A percentile compares a stretch with the other conserved stretches of the same genome.
phyloP scores from a whole-genome alignment of 2,797 vertebrate genomes.

The Lacerta viridis region DNA sequence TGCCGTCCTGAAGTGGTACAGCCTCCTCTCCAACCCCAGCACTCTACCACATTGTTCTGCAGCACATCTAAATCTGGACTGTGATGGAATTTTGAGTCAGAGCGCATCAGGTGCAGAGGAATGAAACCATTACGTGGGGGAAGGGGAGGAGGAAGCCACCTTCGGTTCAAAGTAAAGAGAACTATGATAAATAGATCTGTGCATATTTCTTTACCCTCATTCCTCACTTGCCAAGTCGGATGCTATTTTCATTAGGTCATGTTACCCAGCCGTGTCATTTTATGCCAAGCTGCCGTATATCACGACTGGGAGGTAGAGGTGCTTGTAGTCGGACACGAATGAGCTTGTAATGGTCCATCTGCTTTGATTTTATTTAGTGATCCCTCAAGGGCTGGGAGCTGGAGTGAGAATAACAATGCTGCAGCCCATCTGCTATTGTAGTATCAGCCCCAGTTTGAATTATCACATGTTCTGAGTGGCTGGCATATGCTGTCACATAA shows the following conservation, averaged over 20 bases:
- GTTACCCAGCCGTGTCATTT: constrained; percentile 77
- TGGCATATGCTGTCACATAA: constrained; percentile 98
- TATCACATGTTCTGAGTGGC: constrained; percentile 93
- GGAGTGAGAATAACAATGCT: constrained; percentile 96
- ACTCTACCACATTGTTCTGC: not conserved
- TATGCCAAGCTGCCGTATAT: constrained; percentile 82
- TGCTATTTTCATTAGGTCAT: constrained; percentile 79
- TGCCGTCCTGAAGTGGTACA: not conserved
- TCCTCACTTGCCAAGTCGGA: constrained; percentile 76
- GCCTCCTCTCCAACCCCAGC: too few relatives aligned
- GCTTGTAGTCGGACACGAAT: constrained; percentile 92
- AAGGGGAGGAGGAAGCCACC: not conserved
- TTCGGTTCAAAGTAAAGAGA: constrained; percentile 53
- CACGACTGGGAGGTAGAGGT: constrained; percentile 80
- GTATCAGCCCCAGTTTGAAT: constrained; percentile 92
- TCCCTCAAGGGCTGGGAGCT: constrained; percentile 90
- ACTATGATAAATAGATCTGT: constrained; percentile 75
- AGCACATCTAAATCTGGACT: not conserved
- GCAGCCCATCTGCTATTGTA: constrained; percentile 94
- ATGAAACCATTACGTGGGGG: fast-evolving
- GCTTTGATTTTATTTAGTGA: constrained; percentile 97
- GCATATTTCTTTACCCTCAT: constrained; percentile 70
- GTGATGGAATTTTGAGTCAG: constrained; percentile 13
- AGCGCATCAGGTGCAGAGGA: constrained; percentile 5
- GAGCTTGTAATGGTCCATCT: constrained; percentile 93